phyloP scores from a whole-genome alignment of 2,113 vertebrate species.

The Speoplatyrhinus poulsoni region DNA sequence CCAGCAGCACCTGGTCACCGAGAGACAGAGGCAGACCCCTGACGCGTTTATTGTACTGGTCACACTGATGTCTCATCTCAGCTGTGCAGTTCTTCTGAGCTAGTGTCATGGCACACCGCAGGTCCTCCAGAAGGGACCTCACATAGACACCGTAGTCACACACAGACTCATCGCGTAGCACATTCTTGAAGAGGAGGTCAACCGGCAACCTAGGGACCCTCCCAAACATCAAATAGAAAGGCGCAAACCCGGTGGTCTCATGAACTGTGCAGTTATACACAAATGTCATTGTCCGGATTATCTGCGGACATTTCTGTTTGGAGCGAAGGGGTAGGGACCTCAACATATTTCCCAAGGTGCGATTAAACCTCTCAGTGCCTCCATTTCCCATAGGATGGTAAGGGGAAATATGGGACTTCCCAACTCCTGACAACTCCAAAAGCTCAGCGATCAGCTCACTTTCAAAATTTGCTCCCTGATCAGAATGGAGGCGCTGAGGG shows the following conservation, averaged over 20 bases:
- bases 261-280: neutral
- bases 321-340: neutral
- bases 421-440: slow-evolving; percentile 15
- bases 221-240: slow-evolving; percentile 37
- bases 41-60: slow-evolving; percentile 19
- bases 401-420: slow-evolving; percentile 12
- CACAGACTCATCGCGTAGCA: neutral
- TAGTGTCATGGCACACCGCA: slow-evolving; percentile 16
- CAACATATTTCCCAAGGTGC: neutral
- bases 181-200: slow-evolving; percentile 24
- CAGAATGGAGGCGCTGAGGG: no score
- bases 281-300: slow-evolving; percentile 25
- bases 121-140: slow-evolving; percentile 2
- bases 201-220: slow-evolving; percentile 21
- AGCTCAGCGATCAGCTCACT: neutral
- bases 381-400: slow-evolving; percentile 28
- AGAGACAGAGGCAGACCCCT: slow-evolving; percentile 13
- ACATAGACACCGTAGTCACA: slow-evolving; percentile 1
- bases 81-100: slow-evolving; percentile 16
- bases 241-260: neutral
- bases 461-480: no score
- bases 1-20: slow-evolving; percentile 28
- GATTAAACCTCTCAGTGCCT: no score
- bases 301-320: slow-evolving; percentile 28
- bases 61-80: slow-evolving; percentile 19